Percentiles rank a stretch among this genome's conserved stretches.
These are phyloP conservation scores for Reticulitermes lucifugus DNA, from an alignment of 2,888 invertebrate genomes.

Conservation along the genomic window DNA sequence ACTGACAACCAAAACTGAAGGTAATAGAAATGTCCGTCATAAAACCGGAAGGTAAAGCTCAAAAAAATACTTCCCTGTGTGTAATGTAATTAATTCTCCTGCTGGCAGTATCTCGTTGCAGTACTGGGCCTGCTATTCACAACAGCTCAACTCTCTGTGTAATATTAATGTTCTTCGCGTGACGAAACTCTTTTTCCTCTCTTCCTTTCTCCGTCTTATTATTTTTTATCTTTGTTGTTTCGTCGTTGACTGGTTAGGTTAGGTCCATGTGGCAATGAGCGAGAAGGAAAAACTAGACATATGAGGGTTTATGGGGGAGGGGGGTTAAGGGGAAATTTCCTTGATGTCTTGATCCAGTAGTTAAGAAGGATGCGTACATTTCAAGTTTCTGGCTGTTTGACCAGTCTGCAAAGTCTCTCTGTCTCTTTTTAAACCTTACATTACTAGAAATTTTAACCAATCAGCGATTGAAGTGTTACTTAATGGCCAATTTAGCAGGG, in stretches of 20 bases:
- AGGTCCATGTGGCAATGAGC: slow-evolving; percentile 36
- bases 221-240: slow-evolving; percentile 20
- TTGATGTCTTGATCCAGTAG: slow-evolving; percentile 36
- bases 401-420: neutral
- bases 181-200: slow-evolving; percentile 38
- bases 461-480: neutral
- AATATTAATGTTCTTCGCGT: slow-evolving; percentile 44
- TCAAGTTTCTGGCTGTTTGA: slow-evolving; percentile 1
- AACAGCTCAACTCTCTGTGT: slow-evolving; percentile 1
- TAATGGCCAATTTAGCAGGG: neutral
- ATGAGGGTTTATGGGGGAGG: slow-evolving; percentile 19
- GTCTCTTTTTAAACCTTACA: neutral
- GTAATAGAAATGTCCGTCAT: slow-evolving; percentile 38
- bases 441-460: neutral
- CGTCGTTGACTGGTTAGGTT: slow-evolving; percentile 41
- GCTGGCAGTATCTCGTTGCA: neutral
- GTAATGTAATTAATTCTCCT: slow-evolving; percentile 17
- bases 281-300: slow-evolving; percentile 32
- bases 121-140: slow-evolving; percentile 27
- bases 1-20: slow-evolving; percentile 17
- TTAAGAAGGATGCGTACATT: slow-evolving; percentile 22
- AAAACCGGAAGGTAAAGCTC: slow-evolving; percentile 36
- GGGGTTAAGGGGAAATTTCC: slow-evolving; percentile 4
- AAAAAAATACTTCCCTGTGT: neutral
- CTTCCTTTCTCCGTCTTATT: slow-evolving; percentile 13